Conservation (phyloP, 2,888 invertebrate species). For the Drosophila kuntzei region DNA sequence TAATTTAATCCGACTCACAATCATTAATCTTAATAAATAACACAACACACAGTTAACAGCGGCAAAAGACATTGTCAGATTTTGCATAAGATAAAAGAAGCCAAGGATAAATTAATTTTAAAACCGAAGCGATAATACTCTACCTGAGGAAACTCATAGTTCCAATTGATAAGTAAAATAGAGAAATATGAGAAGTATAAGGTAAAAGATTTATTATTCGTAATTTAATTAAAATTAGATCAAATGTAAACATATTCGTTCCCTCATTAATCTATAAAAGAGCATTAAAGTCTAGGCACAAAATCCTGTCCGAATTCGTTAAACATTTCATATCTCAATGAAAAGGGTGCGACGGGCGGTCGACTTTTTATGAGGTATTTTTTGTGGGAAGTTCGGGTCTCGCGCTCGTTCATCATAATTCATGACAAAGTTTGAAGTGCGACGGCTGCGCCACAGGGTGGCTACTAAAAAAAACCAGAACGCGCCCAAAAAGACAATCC, state of each 20-base stretch:
- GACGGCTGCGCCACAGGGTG: conserved; percentile 67
- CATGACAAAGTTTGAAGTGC: conserved; percentile 81
- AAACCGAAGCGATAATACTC: conserved; percentile 5
- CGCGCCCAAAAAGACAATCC: conserved; percentile 46
- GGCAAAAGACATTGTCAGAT: conserved; percentile 44
- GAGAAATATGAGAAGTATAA: too few relatives aligned
- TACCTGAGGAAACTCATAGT: not conserved
- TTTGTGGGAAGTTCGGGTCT: conserved; percentile 28
- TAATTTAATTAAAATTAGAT: not conserved
- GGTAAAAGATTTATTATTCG: not conserved
- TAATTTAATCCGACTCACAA: conserved; percentile 63
- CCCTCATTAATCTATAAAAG: not conserved
- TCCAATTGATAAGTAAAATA: not conserved
- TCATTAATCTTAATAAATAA: conserved; percentile 84
- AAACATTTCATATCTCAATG: conserved; percentile 53
- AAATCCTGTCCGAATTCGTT: conserved; percentile 32
- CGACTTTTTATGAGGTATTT: conserved; percentile 22
- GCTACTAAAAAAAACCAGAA: conserved; percentile 25
- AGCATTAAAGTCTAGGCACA: conserved; percentile 2
- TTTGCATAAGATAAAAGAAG: conserved; percentile 36
- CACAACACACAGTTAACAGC: conserved; percentile 42
- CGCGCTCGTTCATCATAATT: conserved; percentile 78
- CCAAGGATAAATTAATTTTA: not conserved
- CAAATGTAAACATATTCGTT: not conserved
- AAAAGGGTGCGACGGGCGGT: conserved; percentile 73